Evolutionary conservation across 2,797 vertebrate genomes (phyloP), one percentile per base, ranked within the genome.

Genomic region (Vespertilio murinus): DNA sequence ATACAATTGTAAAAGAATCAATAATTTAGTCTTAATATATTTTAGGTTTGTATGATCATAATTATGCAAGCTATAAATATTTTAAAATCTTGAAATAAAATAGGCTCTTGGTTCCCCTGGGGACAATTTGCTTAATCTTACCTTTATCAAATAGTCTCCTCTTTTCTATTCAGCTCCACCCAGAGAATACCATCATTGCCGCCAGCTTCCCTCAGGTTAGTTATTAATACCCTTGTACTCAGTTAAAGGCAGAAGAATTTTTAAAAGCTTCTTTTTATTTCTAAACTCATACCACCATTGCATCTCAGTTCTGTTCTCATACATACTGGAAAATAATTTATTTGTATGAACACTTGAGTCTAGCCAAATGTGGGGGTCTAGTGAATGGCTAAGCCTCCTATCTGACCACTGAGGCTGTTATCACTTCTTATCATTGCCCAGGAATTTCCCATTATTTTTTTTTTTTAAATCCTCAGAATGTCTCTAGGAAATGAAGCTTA

Each of bases 61-160:
- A 67, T 70, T 77, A 70, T 40, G 11, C 25, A 80, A 54, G 35
- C 17, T 64, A 69, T 33, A 92, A 87, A 87, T 67, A 69, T 52
- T 87, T 67, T 88, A 11, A 90, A 91, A 78, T 45, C 67, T 65
- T 79, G 18, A 90, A 87, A 85, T 67, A 61, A 90, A 73, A 56
- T 73, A 49, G 18, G 25, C 78, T 20, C 33, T 93, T 38, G 18
- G 40, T 77, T 88, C 85, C 33, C 33, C 65, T 73, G 28, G 12
- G 11, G 8, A 64, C 2, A 22, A 47, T 74, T 56, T 77, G 30
- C 52, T 87, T 77, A 80, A 74, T 52, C 30, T 79, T 33, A 30
- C 6, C 78, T 96, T 64, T 71, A 82, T 86, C 70, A 78, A 82
- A 56, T 42, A 85, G 20, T 8, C 3, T 25, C 38, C 25, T 54